Evolutionary conservation across 2,888 invertebrate genomes (phyloP).

Genomic region (Lycophotia porphyrea): DNA sequence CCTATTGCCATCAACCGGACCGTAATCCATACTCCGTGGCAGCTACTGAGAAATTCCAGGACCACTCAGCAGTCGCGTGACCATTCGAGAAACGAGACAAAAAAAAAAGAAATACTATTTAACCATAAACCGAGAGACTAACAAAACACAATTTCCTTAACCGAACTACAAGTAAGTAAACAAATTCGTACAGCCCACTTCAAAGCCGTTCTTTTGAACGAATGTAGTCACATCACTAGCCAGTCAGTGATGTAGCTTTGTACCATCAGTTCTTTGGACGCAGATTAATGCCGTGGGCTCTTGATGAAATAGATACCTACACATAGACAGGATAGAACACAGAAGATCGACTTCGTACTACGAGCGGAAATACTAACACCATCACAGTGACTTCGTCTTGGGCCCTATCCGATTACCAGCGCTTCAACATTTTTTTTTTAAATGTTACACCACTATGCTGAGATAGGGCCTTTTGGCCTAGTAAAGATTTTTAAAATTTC

Average conservation of each 20-base stretch:
- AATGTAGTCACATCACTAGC: slow-evolving; percentile 30
- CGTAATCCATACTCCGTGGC: neutral
- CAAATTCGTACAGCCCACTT: neutral
- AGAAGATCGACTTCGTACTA: no score
- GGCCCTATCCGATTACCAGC: no score
- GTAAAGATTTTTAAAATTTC: no score
- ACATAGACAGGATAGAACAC: neutral
- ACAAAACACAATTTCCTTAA: neutral
- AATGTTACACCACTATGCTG: no score
- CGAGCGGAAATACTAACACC: no score
- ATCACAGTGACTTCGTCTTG: no score
- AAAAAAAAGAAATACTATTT: no score
- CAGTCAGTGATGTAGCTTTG: slow-evolving; percentile 3
- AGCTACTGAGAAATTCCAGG: neutral
- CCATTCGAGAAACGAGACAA: neutral
- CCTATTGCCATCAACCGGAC: neutral
- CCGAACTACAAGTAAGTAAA: neutral
- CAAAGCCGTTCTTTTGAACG: neutral
- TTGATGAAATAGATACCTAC: slow-evolving; percentile 14
- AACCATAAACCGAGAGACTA: neutral
- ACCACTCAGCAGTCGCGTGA: no score
- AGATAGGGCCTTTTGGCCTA: no score
- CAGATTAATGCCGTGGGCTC: slow-evolving; percentile 28
- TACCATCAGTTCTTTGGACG: slow-evolving; percentile 32
- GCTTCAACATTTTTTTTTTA: no score